Evolutionary conservation across 1,140 invertebrate species (phyloP), one percentile per base, ranked within the genome.

Genomic region (Zaprionus nigranus): DNA sequence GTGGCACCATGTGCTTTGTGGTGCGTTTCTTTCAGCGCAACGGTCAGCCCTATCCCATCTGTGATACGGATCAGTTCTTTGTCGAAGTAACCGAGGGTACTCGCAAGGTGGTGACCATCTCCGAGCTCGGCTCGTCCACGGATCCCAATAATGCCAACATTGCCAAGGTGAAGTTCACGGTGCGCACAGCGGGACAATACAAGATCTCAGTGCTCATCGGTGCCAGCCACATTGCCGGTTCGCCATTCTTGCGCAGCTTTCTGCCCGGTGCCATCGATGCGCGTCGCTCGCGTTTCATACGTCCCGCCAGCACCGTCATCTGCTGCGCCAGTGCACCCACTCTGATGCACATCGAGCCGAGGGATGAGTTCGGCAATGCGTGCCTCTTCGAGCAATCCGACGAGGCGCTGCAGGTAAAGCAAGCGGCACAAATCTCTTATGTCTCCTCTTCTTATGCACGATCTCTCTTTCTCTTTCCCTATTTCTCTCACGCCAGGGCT

Each of bases 11-110:
- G 94, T 97, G 96, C 83, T 98, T 98, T 93, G 96, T 95, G 62
- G 96, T 98, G 56, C 94, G 97, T 94, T 98, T 98, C 93, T 98
- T 96, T 94, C 97, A 98, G 93, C 96, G 97, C 82, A 98, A 98
- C 91, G 97, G 97, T 24, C 96, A 97, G 90, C 96, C 97, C 66
- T 98, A 98, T 94, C 97, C 97, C 78, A 96, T 98, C 78, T 98
- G 97, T 93, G 97, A 98, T 94, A 97, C 96, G 63, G 97, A 98
- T 93, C 96, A 97, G 92, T 94, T 98, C 59, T 94, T 96, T 77
- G 96, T 98, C 28, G 96, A 97, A 93, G 97, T 98, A 72, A 96
- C 95, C 36, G 96, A 98, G 85, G 97, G 97, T 38, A 95, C 96
- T 15, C 94, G 96, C 76, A 96, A 97, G 93, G 96, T 98, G 77